Percentiles rank a stretch among this genome's conserved stretches.
Conservation (phyloP, 2,113 vertebrate species). For the Tachycineta bicolor region DNA sequence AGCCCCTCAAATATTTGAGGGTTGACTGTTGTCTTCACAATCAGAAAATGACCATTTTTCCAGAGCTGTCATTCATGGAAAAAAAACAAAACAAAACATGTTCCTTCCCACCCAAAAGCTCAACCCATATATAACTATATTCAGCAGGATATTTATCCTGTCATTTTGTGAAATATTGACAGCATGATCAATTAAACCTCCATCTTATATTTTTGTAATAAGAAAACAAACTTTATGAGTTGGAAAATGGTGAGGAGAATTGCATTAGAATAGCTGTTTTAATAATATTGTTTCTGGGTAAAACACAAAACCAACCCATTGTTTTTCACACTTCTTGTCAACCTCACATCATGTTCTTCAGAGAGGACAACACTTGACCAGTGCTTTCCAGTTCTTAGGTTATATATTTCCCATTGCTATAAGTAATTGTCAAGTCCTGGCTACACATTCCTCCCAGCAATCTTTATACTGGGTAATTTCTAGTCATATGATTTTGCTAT, state of each 20-base stretch:
- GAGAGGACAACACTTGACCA: background rate
- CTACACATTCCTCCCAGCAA: background rate
- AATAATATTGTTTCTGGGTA: background rate
- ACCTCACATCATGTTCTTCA: fast-evolving
- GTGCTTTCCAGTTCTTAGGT: background rate
- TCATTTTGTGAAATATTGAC: background rate
- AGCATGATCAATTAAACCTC: background rate
- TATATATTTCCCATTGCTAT: background rate
- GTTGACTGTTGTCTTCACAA: background rate
- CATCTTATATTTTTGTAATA: background rate
- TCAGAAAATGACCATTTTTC: background rate
- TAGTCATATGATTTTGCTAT: background rate
- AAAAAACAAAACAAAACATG: background rate
- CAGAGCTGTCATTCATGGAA: background rate
- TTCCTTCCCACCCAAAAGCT: background rate
- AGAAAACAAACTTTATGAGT: background rate
- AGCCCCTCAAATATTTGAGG: background rate
- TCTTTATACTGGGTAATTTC: background rate
- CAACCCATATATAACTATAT: background rate
- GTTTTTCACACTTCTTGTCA: background rate
- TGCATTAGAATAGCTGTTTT: background rate
- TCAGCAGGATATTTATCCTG: background rate
- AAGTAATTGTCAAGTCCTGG: background rate
- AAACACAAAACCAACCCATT: background rate
- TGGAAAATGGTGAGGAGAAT: background rate